Evolutionary conservation across 1,140 invertebrate genomes (phyloP).

Genomic region (Drosophila tsacasi): DNA sequence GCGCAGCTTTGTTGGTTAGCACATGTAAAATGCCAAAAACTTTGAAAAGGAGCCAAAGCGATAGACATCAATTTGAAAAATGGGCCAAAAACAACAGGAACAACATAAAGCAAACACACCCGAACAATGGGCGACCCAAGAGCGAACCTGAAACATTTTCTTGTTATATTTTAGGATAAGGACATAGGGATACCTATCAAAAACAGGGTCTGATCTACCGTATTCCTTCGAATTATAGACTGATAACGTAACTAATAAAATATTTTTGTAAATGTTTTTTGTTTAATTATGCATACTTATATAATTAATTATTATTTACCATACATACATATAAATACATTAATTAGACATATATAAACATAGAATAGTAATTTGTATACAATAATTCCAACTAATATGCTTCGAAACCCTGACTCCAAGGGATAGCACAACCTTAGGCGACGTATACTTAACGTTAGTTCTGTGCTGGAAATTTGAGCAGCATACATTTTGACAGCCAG

Average conservation of each 20-base stretch:
- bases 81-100: conserved; percentile 34
- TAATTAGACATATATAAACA: no score
- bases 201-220: not conserved
- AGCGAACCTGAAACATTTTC: conserved; percentile 1
- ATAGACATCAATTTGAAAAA: conserved; percentile 80
- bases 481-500: conserved; percentile 69
- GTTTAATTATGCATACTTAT: no score
- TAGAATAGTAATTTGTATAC: not conserved
- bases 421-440: conserved; percentile 19
- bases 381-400: not conserved
- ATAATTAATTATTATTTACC: no score
- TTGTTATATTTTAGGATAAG: not conserved
- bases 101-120: conserved; percentile 31
- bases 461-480: conserved; percentile 57
- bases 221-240: not conserved
- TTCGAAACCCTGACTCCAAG: no score
- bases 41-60: conserved; percentile 74
- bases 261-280: not conserved
- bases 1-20: conserved; percentile 61
- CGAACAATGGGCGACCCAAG: conserved; percentile 32
- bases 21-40: conserved; percentile 79
- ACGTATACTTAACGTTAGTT: conserved; percentile 64
- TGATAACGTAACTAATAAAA: not conserved
- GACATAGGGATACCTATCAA: not conserved
- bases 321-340: no score